phyloP scores from a whole-genome alignment of 2,113 vertebrate genomes.

The Lasiurus borealis region DNA sequence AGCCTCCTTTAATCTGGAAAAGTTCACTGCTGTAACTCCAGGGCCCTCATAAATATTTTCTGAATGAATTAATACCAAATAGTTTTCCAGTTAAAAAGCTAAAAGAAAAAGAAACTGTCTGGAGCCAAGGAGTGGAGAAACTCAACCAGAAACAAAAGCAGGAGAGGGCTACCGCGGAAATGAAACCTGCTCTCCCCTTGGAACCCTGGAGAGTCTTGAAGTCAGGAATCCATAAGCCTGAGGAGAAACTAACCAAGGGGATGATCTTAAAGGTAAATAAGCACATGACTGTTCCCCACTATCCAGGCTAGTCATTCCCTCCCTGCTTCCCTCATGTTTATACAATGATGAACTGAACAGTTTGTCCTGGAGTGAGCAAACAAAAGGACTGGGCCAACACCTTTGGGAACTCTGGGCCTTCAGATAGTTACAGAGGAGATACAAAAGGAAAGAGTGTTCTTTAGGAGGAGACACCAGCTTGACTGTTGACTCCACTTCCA shows the following conservation, averaged over 20 bases:
- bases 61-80: neutral
- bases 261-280: slow-evolving; percentile 33
- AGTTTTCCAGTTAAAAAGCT: slow-evolving; percentile 4
- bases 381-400: neutral
- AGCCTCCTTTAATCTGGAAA: slow-evolving; percentile 3
- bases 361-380: neutral
- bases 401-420: neutral
- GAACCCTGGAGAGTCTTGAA: neutral
- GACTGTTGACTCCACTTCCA: neutral
- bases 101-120: neutral
- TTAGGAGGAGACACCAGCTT: neutral
- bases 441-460: neutral
- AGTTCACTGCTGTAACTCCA: neutral
- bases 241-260: neutral
- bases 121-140: neutral
- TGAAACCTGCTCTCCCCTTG: neutral
- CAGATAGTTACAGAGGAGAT: neutral
- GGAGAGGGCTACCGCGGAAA: neutral
- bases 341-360: neutral
- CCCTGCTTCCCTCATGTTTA: neutral
- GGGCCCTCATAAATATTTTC: neutral
- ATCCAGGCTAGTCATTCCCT: neutral
- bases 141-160: slow-evolving; percentile 33
- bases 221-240: neutral
- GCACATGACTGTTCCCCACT: neutral